Conservation (phyloP, 2,888 invertebrate genomes). For the Pecten maximus region DNA sequence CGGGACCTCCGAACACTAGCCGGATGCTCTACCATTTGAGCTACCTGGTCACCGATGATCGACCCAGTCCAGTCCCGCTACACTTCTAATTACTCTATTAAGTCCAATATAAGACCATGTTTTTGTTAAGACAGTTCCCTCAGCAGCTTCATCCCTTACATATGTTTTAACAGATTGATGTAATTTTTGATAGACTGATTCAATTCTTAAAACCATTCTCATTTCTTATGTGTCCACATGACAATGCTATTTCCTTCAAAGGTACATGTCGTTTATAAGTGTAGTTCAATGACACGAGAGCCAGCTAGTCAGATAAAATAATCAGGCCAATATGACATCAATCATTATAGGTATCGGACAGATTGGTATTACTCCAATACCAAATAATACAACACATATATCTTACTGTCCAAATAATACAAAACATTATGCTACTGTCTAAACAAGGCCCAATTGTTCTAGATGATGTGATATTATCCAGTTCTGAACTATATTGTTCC, state of each 20-base stretch:
- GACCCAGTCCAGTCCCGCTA: too few species aligned
- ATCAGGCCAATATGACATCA: neutral
- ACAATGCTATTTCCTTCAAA: too few species aligned
- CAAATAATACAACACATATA: too few species aligned
- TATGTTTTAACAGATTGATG: neutral
- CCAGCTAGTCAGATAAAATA: neutral
- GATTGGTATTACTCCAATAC: neutral
- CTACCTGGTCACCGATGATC: too few species aligned
- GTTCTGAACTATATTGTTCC: too few species aligned
- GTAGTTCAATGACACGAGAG: neutral
- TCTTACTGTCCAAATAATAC: neutral
- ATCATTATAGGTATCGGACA: neutral
- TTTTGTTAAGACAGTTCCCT: too few species aligned
- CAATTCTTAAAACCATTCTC: neutral
- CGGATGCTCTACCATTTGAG: too few species aligned
- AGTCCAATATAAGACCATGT: too few species aligned
- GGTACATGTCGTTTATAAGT: neutral
- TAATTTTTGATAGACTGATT: neutral
- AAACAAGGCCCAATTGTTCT: too few species aligned
- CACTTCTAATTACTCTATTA: too few species aligned
- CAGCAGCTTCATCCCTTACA: neutral
- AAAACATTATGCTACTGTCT: neutral
- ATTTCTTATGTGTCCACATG: neutral
- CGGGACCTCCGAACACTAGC: too few species aligned
- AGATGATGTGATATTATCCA: too few species aligned